Percentiles rank a stretch among this genome's conserved stretches.
Conservation (phyloP, 2,797 vertebrate species). For the Phalanger gymnotis region DNA sequence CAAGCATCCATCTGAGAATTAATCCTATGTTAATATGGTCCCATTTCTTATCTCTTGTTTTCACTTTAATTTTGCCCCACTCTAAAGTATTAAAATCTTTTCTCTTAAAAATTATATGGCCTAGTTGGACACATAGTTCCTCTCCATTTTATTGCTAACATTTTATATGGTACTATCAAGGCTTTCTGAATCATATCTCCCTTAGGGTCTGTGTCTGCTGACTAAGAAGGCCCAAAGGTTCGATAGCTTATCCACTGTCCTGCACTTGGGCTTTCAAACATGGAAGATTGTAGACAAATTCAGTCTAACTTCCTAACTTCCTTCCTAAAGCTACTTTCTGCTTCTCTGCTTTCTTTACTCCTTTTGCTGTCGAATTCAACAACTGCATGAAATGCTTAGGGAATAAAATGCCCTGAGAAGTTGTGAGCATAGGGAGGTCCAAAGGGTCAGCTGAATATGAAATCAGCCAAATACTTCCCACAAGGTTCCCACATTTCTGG, state of each 20-base stretch:
- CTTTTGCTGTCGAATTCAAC: slow-evolving; percentile 71
- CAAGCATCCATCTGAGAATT: neutral
- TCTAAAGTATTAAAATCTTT: slow-evolving; percentile 27
- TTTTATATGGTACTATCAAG: slow-evolving; percentile 66
- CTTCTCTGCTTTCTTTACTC: slow-evolving; percentile 67
- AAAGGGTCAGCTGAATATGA: slow-evolving; percentile 46
- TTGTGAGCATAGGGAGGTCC: neutral
- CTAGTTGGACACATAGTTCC: slow-evolving; percentile 31
- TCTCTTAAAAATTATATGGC: slow-evolving; percentile 16
- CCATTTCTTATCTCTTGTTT: neutral
- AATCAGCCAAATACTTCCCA: slow-evolving; percentile 66
- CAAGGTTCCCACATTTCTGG: slow-evolving; percentile 65
- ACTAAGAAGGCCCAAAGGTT: slow-evolving; percentile 71
- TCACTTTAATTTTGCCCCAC: slow-evolving; percentile 10
- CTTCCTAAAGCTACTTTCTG: slow-evolving; percentile 53
- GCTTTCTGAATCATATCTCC: slow-evolving; percentile 74
- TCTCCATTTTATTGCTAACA: slow-evolving; percentile 60
- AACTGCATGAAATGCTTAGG: slow-evolving; percentile 63
- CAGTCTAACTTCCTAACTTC: slow-evolving; percentile 52
- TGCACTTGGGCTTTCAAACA: slow-evolving; percentile 70
- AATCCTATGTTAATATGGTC: neutral
- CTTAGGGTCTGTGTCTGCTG: slow-evolving; percentile 54
- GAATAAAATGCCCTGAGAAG: slow-evolving; percentile 55
- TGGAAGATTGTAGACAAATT: slow-evolving; percentile 76
- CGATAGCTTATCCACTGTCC: slow-evolving; percentile 71